These are phyloP conservation scores for Tragelaphus imberbis DNA, from an alignment of 2,113 vertebrate species.

Conservation along the genomic window DNA sequence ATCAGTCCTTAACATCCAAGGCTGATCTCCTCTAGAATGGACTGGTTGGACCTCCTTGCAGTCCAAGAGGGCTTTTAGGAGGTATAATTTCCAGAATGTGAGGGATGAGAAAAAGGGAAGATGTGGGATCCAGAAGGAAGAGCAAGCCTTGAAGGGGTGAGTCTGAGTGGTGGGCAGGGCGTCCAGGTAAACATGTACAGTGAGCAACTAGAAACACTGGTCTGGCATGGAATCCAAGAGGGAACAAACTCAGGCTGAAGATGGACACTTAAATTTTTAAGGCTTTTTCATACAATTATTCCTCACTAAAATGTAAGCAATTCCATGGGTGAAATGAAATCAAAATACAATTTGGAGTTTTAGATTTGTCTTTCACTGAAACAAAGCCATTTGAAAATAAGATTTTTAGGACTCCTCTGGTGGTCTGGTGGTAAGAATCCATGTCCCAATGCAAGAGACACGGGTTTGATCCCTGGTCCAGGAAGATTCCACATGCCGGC, in stretches of 20 bases:
- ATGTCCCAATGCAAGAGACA: background rate
- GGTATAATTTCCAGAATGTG: background rate
- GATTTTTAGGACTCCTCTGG: background rate
- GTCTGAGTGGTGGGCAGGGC: background rate
- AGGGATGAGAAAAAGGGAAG: background rate
- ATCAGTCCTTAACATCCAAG: no score
- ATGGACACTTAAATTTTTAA: background rate
- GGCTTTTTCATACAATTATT: background rate
- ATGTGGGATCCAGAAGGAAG: background rate
- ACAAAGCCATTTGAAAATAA: background rate
- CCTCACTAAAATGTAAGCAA: constrained; percentile 20
- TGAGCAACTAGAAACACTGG: background rate
- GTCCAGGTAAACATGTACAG: background rate
- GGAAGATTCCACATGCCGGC: background rate
- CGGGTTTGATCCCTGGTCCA: background rate
- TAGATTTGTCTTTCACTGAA: background rate
- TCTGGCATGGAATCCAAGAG: background rate
- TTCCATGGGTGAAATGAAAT: background rate
- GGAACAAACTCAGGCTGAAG: background rate
- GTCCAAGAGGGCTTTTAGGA: background rate
- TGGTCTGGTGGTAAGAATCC: background rate
- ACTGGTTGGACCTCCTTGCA: no score
- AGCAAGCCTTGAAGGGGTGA: background rate
- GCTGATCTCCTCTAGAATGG: no score
- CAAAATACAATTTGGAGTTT: background rate